A percentile compares a stretch with the other conserved stretches of the same genome.
Evolutionary conservation across 35 echinoderm and acorn worm genomes (phyloP).

Genomic region (Nesometra sesokonis): DNA sequence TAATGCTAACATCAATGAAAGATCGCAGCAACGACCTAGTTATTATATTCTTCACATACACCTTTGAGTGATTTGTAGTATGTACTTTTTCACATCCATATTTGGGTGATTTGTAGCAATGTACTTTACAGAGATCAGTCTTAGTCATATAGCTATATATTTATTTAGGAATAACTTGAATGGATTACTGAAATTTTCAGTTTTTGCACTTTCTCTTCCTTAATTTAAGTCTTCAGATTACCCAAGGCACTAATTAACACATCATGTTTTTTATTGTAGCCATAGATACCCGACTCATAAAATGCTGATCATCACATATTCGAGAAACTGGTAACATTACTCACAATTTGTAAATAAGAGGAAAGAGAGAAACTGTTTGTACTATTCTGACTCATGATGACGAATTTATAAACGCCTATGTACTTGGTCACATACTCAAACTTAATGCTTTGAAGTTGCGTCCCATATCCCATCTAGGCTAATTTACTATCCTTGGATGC

Average conservation of each 20-base stretch:
- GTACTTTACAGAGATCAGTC: neutral
- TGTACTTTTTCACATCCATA: neutral
- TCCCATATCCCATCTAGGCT: no score
- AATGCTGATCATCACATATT: no score
- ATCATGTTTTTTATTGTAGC: neutral
- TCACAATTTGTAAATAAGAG: no score
- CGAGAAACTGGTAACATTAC: no score
- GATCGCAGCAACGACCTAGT: neutral
- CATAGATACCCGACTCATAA: neutral
- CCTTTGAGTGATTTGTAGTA: neutral
- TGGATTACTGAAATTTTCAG: no score
- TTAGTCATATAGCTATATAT: neutral
- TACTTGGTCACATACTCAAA: no score
- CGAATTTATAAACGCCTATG: no score
- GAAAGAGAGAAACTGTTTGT: no score
- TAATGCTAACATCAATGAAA: neutral
- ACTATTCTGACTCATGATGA: no score
- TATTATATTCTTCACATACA: neutral
- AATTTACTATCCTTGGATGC: no score
- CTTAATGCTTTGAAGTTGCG: no score
- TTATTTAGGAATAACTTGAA: no score
- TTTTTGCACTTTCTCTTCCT: neutral
- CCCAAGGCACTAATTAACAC: neutral
- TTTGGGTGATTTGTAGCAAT: neutral
- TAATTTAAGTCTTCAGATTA: neutral